These are phyloP conservation scores for Dicrurus megarhynchus DNA, from an alignment of 2,113 vertebrate species.

Conservation along the genomic window DNA sequence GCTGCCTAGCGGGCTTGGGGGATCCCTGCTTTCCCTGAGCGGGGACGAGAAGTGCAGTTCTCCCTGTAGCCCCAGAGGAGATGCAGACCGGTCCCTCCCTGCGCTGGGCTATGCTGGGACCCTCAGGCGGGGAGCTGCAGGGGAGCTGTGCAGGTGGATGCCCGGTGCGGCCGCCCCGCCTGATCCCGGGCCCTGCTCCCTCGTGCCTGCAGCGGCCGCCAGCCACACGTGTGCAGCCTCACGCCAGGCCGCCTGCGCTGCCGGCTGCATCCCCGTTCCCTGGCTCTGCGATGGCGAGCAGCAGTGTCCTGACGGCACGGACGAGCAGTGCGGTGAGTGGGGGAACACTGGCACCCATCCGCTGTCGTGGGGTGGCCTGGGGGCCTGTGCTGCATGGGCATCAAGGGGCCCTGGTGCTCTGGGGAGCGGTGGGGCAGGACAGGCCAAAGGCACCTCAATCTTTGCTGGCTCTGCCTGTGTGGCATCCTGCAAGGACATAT, in stretches of 20 bases:
- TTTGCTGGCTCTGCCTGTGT: neutral
- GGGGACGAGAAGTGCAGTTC: neutral
- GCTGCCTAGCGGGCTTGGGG: neutral
- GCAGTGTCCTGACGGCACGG: slow-evolving; percentile 61
- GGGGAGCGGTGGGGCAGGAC: too few species aligned
- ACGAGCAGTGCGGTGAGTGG: slow-evolving; percentile 68
- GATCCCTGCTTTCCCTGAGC: neutral
- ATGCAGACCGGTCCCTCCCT: neutral
- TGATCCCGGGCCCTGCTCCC: neutral
- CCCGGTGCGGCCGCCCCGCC: neutral
- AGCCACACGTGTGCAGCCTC: neutral
- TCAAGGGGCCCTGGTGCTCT: neutral
- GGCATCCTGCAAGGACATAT: neutral
- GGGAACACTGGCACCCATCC: neutral
- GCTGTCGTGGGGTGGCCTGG: neutral
- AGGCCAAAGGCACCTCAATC: neutral
- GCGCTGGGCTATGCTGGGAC: neutral
- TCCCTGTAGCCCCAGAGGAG: neutral
- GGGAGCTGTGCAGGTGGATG: neutral
- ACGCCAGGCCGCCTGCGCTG: slow-evolving; percentile 49
- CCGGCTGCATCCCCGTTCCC: slow-evolving; percentile 61
- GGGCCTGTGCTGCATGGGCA: accelerated
- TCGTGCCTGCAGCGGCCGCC: neutral
- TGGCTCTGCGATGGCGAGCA: slow-evolving; percentile 74
- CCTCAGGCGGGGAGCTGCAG: accelerated